phyloP scores from a whole-genome alignment of 2,113 vertebrate species.

The Saccopteryx leptura region DNA sequence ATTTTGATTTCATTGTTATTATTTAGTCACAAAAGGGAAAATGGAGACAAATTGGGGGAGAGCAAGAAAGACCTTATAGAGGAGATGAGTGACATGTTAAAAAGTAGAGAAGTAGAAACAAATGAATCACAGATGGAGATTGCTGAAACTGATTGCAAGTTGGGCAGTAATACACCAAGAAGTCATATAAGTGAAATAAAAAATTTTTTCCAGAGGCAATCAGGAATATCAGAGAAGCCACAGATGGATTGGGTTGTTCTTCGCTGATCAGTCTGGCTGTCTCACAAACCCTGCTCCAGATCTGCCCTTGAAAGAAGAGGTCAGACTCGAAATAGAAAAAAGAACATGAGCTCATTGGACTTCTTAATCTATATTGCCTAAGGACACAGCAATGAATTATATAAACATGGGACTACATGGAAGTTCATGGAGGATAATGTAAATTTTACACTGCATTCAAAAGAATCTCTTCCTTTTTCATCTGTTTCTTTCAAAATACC shows the following conservation, averaged over 20 bases:
- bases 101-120: neutral
- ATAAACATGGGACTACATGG: slow-evolving; percentile 89
- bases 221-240: neutral
- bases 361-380: slow-evolving; percentile 89
- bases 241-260: slow-evolving; percentile 20
- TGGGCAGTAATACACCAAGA: neutral
- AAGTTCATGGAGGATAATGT: slow-evolving; percentile 91
- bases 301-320: slow-evolving; percentile 85
- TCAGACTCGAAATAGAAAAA: slow-evolving; percentile 80
- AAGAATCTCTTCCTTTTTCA: slow-evolving; percentile 90
- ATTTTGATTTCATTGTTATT: slow-evolving; percentile 9
- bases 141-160: neutral
- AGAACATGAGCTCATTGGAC: slow-evolving; percentile 86
- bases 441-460: slow-evolving; percentile 89
- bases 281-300: slow-evolving; percentile 71
- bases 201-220: slow-evolving; percentile 27
- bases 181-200: neutral
- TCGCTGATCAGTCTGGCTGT: slow-evolving; percentile 52
- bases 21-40: slow-evolving; percentile 18
- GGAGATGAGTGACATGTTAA: neutral
- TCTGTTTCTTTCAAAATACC: slow-evolving; percentile 90
- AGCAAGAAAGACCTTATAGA: neutral
- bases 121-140: neutral
- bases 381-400: slow-evolving; percentile 90
- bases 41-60: neutral